Conservation (phyloP, 1,140 invertebrate species). For the Akabosia matsudoensis region DNA sequence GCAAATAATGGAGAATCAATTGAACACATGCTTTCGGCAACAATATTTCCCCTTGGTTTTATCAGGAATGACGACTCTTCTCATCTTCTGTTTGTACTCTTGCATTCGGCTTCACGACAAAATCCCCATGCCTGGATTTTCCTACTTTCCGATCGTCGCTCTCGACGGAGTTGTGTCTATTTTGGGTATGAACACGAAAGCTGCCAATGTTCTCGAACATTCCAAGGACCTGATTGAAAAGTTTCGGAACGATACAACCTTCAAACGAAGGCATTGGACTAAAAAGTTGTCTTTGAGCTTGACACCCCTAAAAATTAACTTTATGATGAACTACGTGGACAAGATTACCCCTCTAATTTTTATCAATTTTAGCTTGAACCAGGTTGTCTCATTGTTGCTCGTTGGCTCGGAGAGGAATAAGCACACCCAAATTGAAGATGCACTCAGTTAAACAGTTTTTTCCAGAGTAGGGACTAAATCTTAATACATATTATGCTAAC, state of each 20-base stretch:
- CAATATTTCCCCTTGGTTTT: constrained; percentile 5
- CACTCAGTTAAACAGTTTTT: background rate
- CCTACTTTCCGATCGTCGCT: constrained; percentile 16
- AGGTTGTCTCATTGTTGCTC: constrained; percentile 11
- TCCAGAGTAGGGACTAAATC: too few species aligned
- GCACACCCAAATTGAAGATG: background rate
- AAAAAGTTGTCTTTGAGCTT: constrained; percentile 13
- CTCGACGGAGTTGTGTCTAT: constrained; percentile 12
- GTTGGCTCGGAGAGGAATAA: constrained; percentile 8
- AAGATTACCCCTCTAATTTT: constrained; percentile 7
- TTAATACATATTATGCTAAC: background rate
- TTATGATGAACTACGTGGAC: constrained; percentile 17
- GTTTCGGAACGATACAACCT: background rate
- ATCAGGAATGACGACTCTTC: constrained; percentile 17
- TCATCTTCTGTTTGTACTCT: constrained; percentile 12
- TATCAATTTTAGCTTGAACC: constrained; percentile 18
- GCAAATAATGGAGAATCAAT: constrained; percentile 19
- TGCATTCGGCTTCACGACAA: constrained; percentile 21
- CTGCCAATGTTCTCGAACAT: constrained; percentile 13
- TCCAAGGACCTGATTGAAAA: background rate
- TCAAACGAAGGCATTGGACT: background rate
- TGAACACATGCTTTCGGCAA: constrained; percentile 19
- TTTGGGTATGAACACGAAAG: constrained; percentile 13
- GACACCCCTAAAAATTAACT: constrained; percentile 11
- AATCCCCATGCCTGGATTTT: constrained; percentile 24